A percentile compares a stretch with the other conserved stretches of the same genome.
Evolutionary conservation across 2,797 vertebrate genomes (phyloP).

Genomic region (Sebastiscus tertius): DNA sequence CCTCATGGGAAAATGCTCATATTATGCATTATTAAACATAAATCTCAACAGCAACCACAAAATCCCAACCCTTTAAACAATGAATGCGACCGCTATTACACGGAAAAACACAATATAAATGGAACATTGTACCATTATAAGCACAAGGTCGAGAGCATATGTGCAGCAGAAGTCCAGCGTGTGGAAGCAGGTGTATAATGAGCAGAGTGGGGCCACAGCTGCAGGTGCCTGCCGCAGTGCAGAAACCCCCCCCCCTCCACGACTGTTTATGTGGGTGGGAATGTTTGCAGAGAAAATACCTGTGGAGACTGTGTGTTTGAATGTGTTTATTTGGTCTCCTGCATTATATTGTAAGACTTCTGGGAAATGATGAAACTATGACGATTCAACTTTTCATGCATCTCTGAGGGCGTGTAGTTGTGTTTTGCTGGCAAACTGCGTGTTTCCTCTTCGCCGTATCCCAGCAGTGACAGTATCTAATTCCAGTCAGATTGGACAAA

Average conservation of each 20-base stretch:
- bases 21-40: background rate
- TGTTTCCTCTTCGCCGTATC: constrained; percentile 13
- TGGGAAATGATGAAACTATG: background rate
- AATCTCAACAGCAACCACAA: background rate
- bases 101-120: background rate
- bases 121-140: background rate
- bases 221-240: constrained; percentile 35
- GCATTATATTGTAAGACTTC: background rate
- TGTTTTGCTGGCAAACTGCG: background rate
- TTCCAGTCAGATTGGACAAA: constrained; percentile 42
- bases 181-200: constrained; percentile 31
- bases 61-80: background rate
- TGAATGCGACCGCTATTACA: background rate
- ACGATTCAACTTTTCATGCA: background rate
- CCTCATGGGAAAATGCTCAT: background rate
- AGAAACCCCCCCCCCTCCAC: background rate
- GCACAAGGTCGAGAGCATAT: constrained; percentile 12
- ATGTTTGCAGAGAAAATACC: constrained; percentile 7
- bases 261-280: background rate
- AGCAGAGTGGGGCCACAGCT: constrained; percentile 28
- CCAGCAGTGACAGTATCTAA: constrained; percentile 50
- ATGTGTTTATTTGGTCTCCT: background rate
- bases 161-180: constrained; percentile 16
- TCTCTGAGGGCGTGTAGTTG: background rate
- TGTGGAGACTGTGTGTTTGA: background rate